These are phyloP conservation scores for Agriopis leucophaearia DNA, from an alignment of 2,888 invertebrate species.

Conservation along the genomic window DNA sequence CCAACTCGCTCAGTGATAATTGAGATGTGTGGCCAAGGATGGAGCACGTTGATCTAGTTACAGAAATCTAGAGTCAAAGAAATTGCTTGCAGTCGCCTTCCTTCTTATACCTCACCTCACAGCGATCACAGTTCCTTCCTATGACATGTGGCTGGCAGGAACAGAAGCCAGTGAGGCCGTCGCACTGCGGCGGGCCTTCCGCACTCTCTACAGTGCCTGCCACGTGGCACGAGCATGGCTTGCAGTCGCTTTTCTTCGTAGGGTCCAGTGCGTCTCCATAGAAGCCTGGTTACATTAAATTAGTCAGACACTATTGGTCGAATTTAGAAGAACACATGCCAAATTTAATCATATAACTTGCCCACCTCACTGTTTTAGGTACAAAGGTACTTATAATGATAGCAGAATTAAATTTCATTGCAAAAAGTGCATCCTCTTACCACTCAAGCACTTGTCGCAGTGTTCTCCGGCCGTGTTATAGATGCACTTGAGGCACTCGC, in stretches of 20 bases:
- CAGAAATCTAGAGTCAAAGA: no score
- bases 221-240: conserved; percentile 94
- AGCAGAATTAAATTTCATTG: no score
- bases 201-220: conserved; percentile 92
- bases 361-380: no score
- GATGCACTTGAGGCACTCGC: conserved; percentile 98
- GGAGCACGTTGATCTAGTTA: no score
- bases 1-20: no score
- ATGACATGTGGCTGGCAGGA: conserved; percentile 93
- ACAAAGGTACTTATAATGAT: no score
- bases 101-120: conserved; percentile 71
- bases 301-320: no score
- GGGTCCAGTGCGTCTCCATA: conserved; percentile 97
- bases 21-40: no score
- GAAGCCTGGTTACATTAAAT: conserved; percentile 86
- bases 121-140: conserved; percentile 93
- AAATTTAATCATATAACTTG: no score
- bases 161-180: conserved; percentile 93
- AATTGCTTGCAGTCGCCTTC: neutral
- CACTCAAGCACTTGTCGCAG: conserved; percentile 97
- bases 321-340: no score
- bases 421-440: conserved; percentile 70
- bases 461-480: conserved; percentile 96
- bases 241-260: conserved; percentile 96
- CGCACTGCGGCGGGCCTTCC: conserved; percentile 91